These are phyloP conservation scores for Frankliniella intonsa DNA, from an alignment of 2,888 invertebrate genomes.

Conservation along the genomic window DNA sequence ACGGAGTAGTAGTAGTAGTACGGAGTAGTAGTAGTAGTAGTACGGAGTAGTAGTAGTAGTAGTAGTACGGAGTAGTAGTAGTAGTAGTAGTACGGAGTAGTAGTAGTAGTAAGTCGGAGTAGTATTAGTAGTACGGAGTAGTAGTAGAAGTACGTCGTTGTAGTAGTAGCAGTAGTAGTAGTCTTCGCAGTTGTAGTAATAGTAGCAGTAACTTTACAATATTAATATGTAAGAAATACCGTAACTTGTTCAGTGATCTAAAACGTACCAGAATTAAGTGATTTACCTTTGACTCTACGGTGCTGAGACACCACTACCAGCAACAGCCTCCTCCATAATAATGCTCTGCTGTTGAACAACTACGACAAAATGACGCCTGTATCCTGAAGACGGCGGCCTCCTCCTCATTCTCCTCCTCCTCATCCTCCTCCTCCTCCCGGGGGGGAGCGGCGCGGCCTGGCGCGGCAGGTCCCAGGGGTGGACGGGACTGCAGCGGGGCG, in stretches of 20 bases:
- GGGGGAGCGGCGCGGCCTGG: too few relatives aligned
- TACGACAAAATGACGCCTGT: too few relatives aligned
- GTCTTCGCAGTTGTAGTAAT: not conserved
- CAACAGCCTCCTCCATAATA: too few relatives aligned
- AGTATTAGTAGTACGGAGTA: too few relatives aligned
- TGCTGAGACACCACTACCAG: not conserved
- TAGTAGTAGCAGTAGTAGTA: not conserved
- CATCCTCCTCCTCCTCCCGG: too few relatives aligned
- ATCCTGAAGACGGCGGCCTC: too few relatives aligned
- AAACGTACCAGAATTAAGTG: not conserved
- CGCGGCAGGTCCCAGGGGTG: too few relatives aligned
- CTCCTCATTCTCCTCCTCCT: too few relatives aligned
- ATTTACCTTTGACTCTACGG: not conserved
- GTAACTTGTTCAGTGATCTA: constrained; percentile 16
- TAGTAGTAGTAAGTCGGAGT: too few relatives aligned
- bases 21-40: not conserved
- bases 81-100: not conserved
- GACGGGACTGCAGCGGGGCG: too few relatives aligned
- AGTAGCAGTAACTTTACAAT: not conserved
- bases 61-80: not conserved
- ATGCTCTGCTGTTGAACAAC: too few relatives aligned
- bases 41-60: not conserved
- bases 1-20: not conserved
- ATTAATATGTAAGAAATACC: not conserved
- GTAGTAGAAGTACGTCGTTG: not conserved